phyloP scores from a whole-genome alignment of 2,113 vertebrate genomes.

The Odontesthes bonariensis region DNA sequence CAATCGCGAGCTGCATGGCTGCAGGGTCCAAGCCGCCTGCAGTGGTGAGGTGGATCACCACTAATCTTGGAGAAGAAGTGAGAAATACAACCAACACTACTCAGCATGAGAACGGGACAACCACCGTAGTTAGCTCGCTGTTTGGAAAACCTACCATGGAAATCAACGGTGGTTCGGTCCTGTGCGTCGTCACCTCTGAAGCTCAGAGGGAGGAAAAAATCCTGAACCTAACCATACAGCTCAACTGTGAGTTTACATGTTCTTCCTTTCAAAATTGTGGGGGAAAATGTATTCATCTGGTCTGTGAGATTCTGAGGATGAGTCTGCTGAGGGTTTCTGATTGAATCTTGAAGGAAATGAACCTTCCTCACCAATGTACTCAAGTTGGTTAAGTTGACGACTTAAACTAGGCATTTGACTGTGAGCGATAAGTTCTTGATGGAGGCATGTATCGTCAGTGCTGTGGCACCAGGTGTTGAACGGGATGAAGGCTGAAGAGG shows the following conservation, averaged over 20 bases:
- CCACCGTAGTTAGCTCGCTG: slow-evolving; percentile 53
- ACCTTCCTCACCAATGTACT: no score
- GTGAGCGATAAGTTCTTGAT: no score
- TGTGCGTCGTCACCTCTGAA: slow-evolving; percentile 53
- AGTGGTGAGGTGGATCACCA: slow-evolving; percentile 48
- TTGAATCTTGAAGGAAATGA: background rate
- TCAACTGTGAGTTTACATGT: slow-evolving; percentile 62
- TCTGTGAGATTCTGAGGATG: no score
- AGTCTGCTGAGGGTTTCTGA: no score
- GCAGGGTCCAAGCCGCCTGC: slow-evolving; percentile 56
- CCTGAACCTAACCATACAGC: slow-evolving; percentile 32
- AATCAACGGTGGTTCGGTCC: slow-evolving; percentile 31
- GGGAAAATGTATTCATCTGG: no score
- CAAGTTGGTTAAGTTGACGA: no score
- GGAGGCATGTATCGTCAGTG: no score
- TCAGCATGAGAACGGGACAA: slow-evolving; percentile 36
- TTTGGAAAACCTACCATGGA: slow-evolving; percentile 45
- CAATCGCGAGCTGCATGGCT: slow-evolving; percentile 59
- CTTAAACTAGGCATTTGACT: no score
- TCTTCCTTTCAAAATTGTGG: background rate
- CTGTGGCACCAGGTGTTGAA: no score
- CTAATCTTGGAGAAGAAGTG: slow-evolving; percentile 6
- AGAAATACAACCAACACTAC: background rate
- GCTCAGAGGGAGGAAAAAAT: background rate
- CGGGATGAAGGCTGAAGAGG: no score